Evolutionary conservation across 2,113 vertebrate genomes (phyloP), one percentile per base, ranked within the genome.

Genomic region (Gambusia affinis): DNA sequence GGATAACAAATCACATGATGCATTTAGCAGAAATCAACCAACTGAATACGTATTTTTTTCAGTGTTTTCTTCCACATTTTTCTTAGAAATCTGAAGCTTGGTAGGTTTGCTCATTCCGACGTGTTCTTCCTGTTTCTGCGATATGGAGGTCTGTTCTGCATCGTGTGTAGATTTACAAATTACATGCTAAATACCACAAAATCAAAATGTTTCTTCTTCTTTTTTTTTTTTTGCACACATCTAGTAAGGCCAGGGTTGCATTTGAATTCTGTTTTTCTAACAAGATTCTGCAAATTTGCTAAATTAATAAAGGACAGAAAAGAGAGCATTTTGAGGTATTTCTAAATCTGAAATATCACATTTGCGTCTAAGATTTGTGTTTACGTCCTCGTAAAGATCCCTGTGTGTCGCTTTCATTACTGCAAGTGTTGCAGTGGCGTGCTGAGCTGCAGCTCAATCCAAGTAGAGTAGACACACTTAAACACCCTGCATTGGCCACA

Each of bases 391-490:
- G 47, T 42, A 39, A 76, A 42, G 51, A 77, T 54, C 51, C 5
- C 37, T 64, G 31, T 69, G 31, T 24, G 29, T 77, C 63, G 67
- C 65, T 64, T 62, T 87, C 78, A 70, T 85, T 76, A 76, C 68
- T 31, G n/a, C 51, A 57, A n/a, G 51, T 57, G 22, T 57, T 57
- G 22, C 51, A 3, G 51, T 57, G 81, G 60, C 60, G 28, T 71
- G 64, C 77, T 80, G 70, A 37, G 79, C 86, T 35, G 72, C 81
- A 47, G 11, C 77, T 83, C 75, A 66, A 80, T 85, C 76, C 74
- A 76, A 87, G 76, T 79, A 42, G 73, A 84, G 72, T 33, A 86
- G 79, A 79, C 70, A 75, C 79, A 83, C 84, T 91, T 86, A 79
- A 83, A 85, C 81, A 61, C 76, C 70, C 69, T 64, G 66, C 65